Percentiles rank a stretch among this genome's conserved stretches.
Conservation (phyloP, 2,113 vertebrate species). For the Zapus hudsonius region DNA sequence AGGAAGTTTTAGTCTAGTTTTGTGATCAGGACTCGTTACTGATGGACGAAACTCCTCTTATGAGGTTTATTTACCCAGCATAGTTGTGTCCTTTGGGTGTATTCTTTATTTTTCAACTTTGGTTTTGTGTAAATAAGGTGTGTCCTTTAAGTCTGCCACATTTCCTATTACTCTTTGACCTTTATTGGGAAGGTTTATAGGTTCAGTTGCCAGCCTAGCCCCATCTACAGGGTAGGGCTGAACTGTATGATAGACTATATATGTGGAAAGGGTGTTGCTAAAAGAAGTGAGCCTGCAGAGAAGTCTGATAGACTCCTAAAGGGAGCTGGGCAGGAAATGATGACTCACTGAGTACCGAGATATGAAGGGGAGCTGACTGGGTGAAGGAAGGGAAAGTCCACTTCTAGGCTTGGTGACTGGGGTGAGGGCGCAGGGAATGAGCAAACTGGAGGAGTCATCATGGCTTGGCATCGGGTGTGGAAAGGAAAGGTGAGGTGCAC, state of each 20-base stretch:
- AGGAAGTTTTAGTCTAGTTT: not conserved
- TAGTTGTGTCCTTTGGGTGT: not conserved
- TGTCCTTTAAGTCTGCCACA: not conserved
- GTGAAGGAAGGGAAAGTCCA: not conserved
- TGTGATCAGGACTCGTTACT: not conserved
- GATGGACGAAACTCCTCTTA: no score
- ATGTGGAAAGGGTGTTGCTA: not conserved
- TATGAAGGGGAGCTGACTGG: not conserved
- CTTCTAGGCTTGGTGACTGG: not conserved
- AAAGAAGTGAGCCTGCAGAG: not conserved
- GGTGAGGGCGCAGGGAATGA: fast-evolving
- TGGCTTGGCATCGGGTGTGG: not conserved
- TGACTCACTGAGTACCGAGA: not conserved
- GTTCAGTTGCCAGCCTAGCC: no score
- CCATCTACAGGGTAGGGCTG: not conserved
- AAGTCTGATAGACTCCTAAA: not conserved
- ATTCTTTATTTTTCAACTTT: not conserved
- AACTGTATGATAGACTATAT: not conserved
- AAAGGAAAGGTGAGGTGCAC: not conserved
- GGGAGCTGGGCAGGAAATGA: not conserved
- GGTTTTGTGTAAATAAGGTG: not conserved
- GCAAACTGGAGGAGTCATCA: not conserved
- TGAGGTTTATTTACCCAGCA: not conserved
- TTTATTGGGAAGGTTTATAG: not conserved
- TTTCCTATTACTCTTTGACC: not conserved